Evolutionary conservation across 2,113 vertebrate genomes (phyloP).

Genomic region (Apodemus sylvaticus): DNA sequence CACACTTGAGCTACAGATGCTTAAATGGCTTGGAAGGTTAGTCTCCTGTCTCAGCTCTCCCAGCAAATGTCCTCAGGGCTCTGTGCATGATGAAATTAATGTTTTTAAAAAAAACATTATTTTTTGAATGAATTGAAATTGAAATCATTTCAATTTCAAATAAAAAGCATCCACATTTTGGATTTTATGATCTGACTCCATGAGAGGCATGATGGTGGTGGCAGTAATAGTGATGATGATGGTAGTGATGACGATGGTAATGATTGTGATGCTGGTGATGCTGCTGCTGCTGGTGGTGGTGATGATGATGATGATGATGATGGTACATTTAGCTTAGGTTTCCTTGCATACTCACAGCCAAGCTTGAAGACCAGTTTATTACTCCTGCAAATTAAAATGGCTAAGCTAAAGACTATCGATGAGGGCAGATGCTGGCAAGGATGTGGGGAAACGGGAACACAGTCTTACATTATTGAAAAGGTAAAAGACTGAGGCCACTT

Average conservation of each 20-base stretch:
- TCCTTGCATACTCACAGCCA: background rate
- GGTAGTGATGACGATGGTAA: fast-evolving
- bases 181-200: background rate
- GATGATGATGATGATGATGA: background rate
- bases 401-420: background rate
- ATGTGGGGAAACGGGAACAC: background rate
- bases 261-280: background rate
- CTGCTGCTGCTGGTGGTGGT: background rate
- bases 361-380: background rate
- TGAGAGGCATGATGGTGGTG: background rate
- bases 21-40: background rate
- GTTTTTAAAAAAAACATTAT: background rate
- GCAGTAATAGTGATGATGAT: background rate
- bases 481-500: background rate
- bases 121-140: too few relatives aligned
- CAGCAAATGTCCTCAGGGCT: background rate
- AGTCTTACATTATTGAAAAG: background rate
- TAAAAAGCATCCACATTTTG: background rate
- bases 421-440: background rate
- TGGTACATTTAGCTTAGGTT: background rate
- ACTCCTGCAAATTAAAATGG: background rate
- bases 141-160: background rate
- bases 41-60: too few relatives aligned
- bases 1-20: background rate
- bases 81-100: conserved; percentile 8